Percentiles rank a stretch among this genome's conserved stretches.
These are phyloP conservation scores for Aphaenogaster floridana DNA, from an alignment of 1,140 invertebrate genomes.

Conservation along the genomic window DNA sequence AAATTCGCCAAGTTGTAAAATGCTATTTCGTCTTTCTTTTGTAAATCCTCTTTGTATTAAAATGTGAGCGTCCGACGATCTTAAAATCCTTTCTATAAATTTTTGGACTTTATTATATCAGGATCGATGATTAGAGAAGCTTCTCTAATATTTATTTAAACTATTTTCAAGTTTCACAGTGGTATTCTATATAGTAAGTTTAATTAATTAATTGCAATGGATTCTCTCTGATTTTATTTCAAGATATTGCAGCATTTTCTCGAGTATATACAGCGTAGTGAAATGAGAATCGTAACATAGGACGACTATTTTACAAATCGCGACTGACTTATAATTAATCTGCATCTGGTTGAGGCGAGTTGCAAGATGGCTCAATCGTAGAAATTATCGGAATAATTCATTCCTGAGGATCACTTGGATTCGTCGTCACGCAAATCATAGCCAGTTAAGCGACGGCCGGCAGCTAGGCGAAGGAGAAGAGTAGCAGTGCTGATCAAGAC, in stretches of 20 bases:
- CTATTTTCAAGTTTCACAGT: not conserved
- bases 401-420: slow-evolving; percentile 47
- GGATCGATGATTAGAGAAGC: not conserved
- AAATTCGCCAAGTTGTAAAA: slow-evolving; percentile 83
- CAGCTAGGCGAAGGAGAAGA: slow-evolving; percentile 52
- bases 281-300: slow-evolving; percentile 3
- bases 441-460: slow-evolving; percentile 50
- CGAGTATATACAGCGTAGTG: not conserved
- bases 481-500: slow-evolving; percentile 67
- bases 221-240: not conserved
- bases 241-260: not conserved
- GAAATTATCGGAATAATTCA: slow-evolving; percentile 58
- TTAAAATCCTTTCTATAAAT: not conserved
- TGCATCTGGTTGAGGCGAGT: slow-evolving; percentile 40
- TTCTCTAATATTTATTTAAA: not conserved
- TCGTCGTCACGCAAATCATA: slow-evolving; percentile 70
- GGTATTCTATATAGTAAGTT: not conserved
- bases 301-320: slow-evolving; percentile 10
- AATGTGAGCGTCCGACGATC: not conserved
- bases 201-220: not conserved
- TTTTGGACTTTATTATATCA: not conserved
- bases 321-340: slow-evolving; percentile 38
- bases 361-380: slow-evolving; percentile 52
- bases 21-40: slow-evolving; percentile 47
- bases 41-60: not conserved